Evolutionary conservation across 2,797 vertebrate genomes (phyloP).

Genomic region (Micromesistius poutassou): DNA sequence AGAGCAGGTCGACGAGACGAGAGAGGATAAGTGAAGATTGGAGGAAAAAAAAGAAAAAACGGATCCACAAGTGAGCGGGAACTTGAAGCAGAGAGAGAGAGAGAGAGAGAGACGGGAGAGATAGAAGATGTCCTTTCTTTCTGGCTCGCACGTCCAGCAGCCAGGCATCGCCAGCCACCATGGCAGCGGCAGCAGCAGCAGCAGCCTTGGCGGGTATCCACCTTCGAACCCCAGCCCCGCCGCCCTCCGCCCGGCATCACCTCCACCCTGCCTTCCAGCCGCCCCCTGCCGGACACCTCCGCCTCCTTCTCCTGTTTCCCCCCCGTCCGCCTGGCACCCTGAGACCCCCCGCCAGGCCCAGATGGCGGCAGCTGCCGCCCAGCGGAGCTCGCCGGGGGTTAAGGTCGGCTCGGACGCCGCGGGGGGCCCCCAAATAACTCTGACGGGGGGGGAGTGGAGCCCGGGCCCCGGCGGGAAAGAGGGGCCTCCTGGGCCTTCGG

Average conservation of each 20-base stretch:
- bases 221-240: constrained; percentile 51
- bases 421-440: constrained; percentile 43
- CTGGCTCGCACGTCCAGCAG: constrained; percentile 67
- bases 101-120: constrained; percentile 10
- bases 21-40: constrained; percentile 18
- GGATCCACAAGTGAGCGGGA: not conserved
- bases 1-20: not conserved
- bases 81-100: not conserved
- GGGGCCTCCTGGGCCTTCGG: constrained; percentile 10
- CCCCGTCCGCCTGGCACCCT: constrained; percentile 35
- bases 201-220: constrained; percentile 44
- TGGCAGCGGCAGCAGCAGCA: constrained; percentile 5
- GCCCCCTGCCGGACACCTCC: constrained; percentile 28
- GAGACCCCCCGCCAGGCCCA: constrained; percentile 54
- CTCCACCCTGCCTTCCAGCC: constrained; percentile 39
- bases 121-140: constrained; percentile 79
- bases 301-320: not conserved
- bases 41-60: constrained; percentile 4
- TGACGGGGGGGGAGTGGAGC: constrained; percentile 43
- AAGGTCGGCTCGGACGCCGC: constrained; percentile 15
- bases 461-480: constrained; percentile 35
- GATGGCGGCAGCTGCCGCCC: constrained; percentile 28
- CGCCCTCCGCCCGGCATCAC: constrained; percentile 36
- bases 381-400: constrained; percentile 11
- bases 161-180: constrained; percentile 46